Percentiles rank a stretch among this genome's conserved stretches.
Evolutionary conservation across 2,113 vertebrate species (phyloP).

Genomic region (Paracyprichromis sp.): DNA sequence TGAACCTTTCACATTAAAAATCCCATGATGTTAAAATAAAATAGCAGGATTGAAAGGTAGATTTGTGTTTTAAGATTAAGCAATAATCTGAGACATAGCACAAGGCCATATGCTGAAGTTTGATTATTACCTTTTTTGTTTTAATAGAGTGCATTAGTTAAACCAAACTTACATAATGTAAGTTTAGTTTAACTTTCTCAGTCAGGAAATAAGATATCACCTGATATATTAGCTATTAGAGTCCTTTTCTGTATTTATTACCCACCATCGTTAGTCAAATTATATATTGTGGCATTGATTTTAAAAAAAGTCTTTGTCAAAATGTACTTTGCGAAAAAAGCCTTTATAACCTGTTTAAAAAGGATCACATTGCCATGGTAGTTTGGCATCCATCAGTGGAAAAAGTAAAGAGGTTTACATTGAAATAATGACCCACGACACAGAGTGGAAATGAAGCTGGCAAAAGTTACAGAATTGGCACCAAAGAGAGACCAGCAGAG

Average conservation of each 20-base stretch:
- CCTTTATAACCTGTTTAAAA: neutral
- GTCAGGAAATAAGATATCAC: neutral
- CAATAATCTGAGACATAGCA: neutral
- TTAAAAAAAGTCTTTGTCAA: accelerated
- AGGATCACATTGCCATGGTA: neutral
- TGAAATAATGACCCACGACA: neutral
- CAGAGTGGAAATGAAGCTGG: conserved; percentile 2
- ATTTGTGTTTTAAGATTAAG: neutral
- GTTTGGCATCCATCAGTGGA: neutral
- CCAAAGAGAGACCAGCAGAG: neutral
- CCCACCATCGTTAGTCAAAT: neutral
- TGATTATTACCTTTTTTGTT: neutral
- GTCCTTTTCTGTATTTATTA: neutral
- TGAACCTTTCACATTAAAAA: neutral
- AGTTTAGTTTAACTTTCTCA: neutral
- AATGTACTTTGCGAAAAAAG: neutral
- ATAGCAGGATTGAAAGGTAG: neutral
- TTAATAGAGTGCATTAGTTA: neutral
- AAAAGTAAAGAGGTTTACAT: neutral
- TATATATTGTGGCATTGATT: neutral
- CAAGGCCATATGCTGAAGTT: neutral
- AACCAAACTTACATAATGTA: neutral
- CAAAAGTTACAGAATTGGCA: neutral
- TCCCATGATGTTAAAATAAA: neutral
- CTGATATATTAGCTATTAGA: neutral